These are phyloP conservation scores for Gnathonemus longibarbis DNA, from an alignment of 2,113 vertebrate species.

Conservation along the genomic window DNA sequence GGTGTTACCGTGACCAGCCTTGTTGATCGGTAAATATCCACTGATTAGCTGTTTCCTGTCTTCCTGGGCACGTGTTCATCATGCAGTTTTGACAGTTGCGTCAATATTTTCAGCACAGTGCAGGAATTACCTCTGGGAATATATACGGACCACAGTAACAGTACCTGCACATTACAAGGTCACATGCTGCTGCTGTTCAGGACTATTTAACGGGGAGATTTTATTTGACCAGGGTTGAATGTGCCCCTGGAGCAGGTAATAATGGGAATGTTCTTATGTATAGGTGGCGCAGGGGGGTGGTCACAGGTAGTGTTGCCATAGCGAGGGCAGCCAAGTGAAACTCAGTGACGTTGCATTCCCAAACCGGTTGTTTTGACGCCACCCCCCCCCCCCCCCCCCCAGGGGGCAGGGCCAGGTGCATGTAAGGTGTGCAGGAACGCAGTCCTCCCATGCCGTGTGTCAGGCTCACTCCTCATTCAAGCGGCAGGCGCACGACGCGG, in stretches of 20 bases:
- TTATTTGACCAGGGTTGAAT: not conserved
- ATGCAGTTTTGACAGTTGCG: not conserved
- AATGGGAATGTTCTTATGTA: not conserved
- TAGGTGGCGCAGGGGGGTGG: not conserved
- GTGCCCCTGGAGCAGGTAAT: not conserved
- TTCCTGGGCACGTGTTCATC: not conserved
- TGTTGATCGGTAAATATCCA: not conserved
- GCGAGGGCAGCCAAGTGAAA: not conserved
- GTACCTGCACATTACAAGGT: not conserved
- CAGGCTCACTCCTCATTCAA: not conserved
- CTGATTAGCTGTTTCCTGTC: not conserved
- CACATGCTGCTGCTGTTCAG: not conserved
- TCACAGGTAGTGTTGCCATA: not conserved
- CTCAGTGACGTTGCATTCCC: not conserved
- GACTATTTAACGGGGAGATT: not conserved
- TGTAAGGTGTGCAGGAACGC: constrained; percentile 23
- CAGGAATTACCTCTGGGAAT: not conserved
- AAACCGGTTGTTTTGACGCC: not conserved
- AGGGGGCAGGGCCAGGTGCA: constrained; percentile 7
- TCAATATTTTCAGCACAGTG: not conserved
- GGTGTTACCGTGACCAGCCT: not conserved
- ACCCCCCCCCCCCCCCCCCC: not conserved
- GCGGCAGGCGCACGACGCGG: not conserved
- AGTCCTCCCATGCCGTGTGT: not conserved
- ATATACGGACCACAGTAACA: not conserved